Percentiles rank a stretch among this genome's conserved stretches.
Conservation (phyloP, 2,113 vertebrate genomes). For the Todiramphus saurophagus region DNA sequence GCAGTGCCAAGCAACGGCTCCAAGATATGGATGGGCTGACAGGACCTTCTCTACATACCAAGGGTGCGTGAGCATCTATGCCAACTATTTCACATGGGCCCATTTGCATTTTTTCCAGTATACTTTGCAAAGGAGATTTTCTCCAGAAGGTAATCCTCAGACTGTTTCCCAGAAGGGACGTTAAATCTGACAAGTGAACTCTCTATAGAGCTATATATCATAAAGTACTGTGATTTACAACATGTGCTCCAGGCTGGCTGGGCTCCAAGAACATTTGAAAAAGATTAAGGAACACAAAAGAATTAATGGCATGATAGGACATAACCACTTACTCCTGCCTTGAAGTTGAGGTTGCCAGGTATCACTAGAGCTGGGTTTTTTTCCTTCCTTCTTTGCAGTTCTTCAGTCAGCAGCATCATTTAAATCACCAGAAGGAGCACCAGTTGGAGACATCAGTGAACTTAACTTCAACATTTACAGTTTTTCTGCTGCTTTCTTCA, state of each 20-base stretch:
- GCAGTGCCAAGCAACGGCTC: neutral
- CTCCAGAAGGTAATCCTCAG: neutral
- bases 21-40: no score
- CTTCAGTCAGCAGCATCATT: neutral
- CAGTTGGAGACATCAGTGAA: neutral
- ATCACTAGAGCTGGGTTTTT: neutral
- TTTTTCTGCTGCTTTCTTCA: neutral
- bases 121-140: neutral
- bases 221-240: neutral
- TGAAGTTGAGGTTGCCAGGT: neutral
- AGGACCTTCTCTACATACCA: neutral
- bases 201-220: neutral
- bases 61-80: neutral
- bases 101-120: neutral
- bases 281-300: conserved; percentile 10
- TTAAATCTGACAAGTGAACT: neutral
- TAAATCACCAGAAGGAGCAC: neutral
- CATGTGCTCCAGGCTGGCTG: neutral
- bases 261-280: neutral
- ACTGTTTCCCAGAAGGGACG: neutral
- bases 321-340: neutral
- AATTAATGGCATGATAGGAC: neutral
- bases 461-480: neutral
- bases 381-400: neutral
- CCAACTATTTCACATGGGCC: neutral